Percentiles rank a stretch among this genome's conserved stretches.
phyloP scores from a whole-genome alignment of 2,113 vertebrate species.

The Centropus unirufus region DNA sequence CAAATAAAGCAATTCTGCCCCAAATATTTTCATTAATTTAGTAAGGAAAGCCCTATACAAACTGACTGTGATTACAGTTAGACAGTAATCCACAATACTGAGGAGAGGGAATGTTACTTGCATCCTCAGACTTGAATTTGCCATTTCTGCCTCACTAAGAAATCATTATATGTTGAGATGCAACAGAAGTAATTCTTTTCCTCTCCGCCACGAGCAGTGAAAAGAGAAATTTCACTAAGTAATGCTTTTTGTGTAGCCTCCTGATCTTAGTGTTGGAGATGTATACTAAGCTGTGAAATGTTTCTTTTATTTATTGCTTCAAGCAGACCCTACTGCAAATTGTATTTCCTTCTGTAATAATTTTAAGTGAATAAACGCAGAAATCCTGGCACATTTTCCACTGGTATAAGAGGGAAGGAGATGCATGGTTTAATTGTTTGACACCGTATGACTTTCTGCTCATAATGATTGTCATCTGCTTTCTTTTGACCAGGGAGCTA shows the following conservation, averaged over 20 bases:
- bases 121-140: not conserved
- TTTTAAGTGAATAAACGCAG: not conserved
- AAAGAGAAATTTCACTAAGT: not conserved
- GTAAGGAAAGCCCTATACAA: not conserved
- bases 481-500: conserved; percentile 7
- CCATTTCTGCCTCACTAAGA: not conserved
- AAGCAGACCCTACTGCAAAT: not conserved
- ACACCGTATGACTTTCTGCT: not conserved
- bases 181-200: not conserved
- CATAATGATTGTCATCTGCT: not conserved
- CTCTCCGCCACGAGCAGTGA: not conserved
- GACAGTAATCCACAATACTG: not conserved
- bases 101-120: not conserved
- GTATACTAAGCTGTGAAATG: not conserved
- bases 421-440: not conserved
- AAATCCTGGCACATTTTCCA: not conserved
- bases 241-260: not conserved
- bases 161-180: not conserved
- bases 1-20: not conserved
- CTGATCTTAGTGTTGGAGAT: not conserved
- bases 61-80: not conserved
- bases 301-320: conserved; percentile 29
- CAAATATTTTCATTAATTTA: not conserved
- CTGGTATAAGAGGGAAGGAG: not conserved
- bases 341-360: conserved; percentile 12